Percentiles rank a stretch among this genome's conserved stretches.
These are phyloP conservation scores for Pyrgus malvae DNA, from an alignment of 2,888 invertebrate genomes.

Conservation along the genomic window DNA sequence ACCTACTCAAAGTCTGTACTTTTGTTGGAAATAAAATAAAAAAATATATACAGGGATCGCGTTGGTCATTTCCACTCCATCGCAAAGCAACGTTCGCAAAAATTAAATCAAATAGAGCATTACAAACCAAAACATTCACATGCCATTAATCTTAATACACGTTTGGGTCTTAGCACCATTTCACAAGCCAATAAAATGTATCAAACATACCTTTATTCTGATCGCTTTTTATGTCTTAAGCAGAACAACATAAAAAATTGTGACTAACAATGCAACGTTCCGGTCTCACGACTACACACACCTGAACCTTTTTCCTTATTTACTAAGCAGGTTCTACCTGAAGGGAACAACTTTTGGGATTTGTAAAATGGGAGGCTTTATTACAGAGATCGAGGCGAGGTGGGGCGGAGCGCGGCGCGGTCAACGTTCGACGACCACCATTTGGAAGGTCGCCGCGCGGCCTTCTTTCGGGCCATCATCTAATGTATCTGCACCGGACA, in stretches of 20 bases:
- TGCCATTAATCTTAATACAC: too few species aligned
- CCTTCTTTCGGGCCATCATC: constrained; percentile 72
- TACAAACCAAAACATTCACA: too few species aligned
- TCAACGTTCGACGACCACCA: constrained; percentile 50
- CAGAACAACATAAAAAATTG: neutral
- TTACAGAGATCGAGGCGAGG: constrained; percentile 27
- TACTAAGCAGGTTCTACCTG: neutral
- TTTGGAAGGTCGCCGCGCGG: constrained; percentile 77
- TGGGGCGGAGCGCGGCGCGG: constrained; percentile 28
- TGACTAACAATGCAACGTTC: neutral
- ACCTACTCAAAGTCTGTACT: too few species aligned
- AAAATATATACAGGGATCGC: too few species aligned
- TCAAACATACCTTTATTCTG: too few species aligned
- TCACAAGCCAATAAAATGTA: too few species aligned
- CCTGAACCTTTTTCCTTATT: constrained; percentile 5
- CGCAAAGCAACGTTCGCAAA: too few species aligned
- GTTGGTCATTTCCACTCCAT: too few species aligned
- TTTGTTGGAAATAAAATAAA: too few species aligned
- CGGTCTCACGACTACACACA: neutral
- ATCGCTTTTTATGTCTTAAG: neutral
- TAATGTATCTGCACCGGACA: constrained; percentile 53
- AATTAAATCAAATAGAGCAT: too few species aligned
- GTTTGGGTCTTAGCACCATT: too few species aligned
- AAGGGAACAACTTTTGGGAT: constrained; percentile 18
- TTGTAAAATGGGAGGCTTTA: constrained; percentile 31